These are phyloP conservation scores for Perdita meconis DNA, from an alignment of 2,888 invertebrate species.

Conservation along the genomic window DNA sequence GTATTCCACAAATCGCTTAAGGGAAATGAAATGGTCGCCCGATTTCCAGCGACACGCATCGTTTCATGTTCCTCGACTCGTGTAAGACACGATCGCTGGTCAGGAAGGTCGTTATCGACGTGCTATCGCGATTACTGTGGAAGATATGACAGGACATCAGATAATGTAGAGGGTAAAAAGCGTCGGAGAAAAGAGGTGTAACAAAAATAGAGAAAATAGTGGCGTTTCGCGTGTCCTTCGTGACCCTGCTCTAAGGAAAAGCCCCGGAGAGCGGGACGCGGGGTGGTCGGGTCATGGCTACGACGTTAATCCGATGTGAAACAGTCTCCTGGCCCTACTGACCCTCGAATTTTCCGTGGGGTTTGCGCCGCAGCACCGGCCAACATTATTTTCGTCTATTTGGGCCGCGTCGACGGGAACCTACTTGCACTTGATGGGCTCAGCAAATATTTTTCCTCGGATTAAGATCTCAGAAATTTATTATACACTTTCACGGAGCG, in stretches of 20 bases:
- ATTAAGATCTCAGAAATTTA: no score
- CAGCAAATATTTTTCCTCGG: slow-evolving; percentile 7
- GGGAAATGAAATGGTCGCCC: slow-evolving; percentile 58
- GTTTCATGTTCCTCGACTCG: slow-evolving; percentile 33
- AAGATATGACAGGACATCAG: slow-evolving; percentile 47
- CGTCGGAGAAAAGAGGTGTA: neutral
- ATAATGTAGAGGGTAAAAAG: slow-evolving; percentile 29
- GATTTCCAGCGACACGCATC: slow-evolving; percentile 49
- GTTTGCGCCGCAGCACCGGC: slow-evolving; percentile 62
- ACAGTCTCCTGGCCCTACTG: slow-evolving; percentile 62
- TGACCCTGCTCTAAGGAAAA: slow-evolving; percentile 46
- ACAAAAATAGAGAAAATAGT: slow-evolving; percentile 1
- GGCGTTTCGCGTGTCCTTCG: slow-evolving; percentile 56
- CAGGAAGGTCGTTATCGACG: slow-evolving; percentile 44
- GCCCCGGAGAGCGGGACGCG: slow-evolving; percentile 24
- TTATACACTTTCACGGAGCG: no score
- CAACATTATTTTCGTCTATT: slow-evolving; percentile 31
- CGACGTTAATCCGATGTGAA: slow-evolving; percentile 75
- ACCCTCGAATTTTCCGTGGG: slow-evolving; percentile 70
- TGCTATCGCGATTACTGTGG: slow-evolving; percentile 53
- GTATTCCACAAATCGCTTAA: slow-evolving; percentile 48
- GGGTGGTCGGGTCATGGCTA: slow-evolving; percentile 54
- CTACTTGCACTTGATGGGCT: slow-evolving; percentile 4
- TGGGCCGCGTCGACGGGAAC: neutral
- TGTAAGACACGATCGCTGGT: slow-evolving; percentile 41